Evolutionary conservation across 2,888 invertebrate species (phyloP).

Genomic region (Sinotaia quadrata): DNA sequence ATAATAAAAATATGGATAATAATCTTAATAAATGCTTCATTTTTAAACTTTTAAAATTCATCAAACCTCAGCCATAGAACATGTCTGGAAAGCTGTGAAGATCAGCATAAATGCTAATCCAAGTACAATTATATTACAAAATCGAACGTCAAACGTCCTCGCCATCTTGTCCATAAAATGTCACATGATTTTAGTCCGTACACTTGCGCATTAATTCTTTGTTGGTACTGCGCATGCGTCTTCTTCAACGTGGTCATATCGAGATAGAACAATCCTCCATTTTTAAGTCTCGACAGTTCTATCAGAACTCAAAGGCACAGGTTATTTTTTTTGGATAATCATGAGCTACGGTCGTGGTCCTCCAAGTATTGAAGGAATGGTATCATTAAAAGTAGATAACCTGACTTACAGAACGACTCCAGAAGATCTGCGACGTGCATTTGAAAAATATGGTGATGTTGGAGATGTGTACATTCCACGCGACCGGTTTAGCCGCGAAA

Average conservation of each 20-base stretch:
- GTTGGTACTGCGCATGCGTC: too few species aligned
- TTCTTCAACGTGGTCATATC: too few species aligned
- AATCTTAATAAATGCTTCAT: too few species aligned
- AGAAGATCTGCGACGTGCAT: constrained; percentile 85
- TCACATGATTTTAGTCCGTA: background rate
- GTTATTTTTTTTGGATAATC: too few species aligned
- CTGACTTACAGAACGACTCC: constrained; percentile 97
- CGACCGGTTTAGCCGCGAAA: constrained; percentile 95
- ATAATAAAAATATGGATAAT: too few species aligned
- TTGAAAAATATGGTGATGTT: constrained; percentile 95
- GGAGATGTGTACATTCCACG: constrained; percentile 99
- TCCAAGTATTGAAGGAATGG: constrained; percentile 81
- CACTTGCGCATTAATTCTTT: too few species aligned
- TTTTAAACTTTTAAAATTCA: too few species aligned
- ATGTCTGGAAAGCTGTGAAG: constrained; percentile 97
- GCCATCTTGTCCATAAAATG: constrained; percentile 9
- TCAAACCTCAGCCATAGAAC: constrained; percentile 95
- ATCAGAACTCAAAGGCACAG: too few species aligned
- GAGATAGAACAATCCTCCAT: too few species aligned
- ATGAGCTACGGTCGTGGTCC: constrained; percentile 67
- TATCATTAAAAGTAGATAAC: constrained; percentile 97
- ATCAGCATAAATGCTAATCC: constrained; percentile 96
- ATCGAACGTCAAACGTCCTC: constrained; percentile 49
- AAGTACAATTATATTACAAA: constrained; percentile 87
- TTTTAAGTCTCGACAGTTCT: too few species aligned